These are phyloP conservation scores for Lydus trimaculatus DNA, from an alignment of 2,888 invertebrate species.

Conservation along the genomic window DNA sequence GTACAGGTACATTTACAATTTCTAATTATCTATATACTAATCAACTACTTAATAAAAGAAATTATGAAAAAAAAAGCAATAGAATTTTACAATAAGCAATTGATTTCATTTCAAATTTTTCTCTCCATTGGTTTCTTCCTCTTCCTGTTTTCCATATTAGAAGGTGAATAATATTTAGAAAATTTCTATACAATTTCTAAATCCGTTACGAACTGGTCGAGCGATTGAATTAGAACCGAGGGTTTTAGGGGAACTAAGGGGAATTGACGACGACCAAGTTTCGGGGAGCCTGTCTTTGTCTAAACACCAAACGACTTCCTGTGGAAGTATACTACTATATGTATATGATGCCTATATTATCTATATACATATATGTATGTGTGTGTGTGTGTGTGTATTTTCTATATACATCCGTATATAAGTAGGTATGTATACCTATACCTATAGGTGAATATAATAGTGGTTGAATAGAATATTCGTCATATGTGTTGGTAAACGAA, in stretches of 20 bases:
- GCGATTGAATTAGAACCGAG: constrained; percentile 30
- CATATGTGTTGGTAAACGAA: constrained; percentile 3
- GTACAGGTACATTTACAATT: too few species aligned
- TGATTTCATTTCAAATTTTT: too few species aligned
- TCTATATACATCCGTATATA: not conserved
- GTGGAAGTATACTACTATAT: constrained; percentile 13
- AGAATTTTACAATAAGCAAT: not conserved
- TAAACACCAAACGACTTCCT: constrained; percentile 42
- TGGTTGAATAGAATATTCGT: not conserved
- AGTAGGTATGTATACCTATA: not conserved
- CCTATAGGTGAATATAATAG: not conserved
- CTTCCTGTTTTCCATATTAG: not conserved
- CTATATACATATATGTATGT: not conserved
- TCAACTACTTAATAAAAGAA: not conserved
- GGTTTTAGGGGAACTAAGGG: constrained; percentile 15
- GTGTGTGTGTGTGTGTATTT: too few species aligned
- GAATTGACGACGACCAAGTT: constrained; percentile 19
- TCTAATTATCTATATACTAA: not conserved
- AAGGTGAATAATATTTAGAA: not conserved
- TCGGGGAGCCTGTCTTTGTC: constrained; percentile 36
- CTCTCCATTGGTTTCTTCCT: not conserved
- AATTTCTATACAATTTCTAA: constrained; percentile 27
- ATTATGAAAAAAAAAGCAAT: not conserved
- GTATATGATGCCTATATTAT: not conserved
- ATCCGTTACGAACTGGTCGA: constrained; percentile 39